Base-by-base conservation (phyloP, 2,113 vertebrate genomes). In the Rattus rattus region DNA sequence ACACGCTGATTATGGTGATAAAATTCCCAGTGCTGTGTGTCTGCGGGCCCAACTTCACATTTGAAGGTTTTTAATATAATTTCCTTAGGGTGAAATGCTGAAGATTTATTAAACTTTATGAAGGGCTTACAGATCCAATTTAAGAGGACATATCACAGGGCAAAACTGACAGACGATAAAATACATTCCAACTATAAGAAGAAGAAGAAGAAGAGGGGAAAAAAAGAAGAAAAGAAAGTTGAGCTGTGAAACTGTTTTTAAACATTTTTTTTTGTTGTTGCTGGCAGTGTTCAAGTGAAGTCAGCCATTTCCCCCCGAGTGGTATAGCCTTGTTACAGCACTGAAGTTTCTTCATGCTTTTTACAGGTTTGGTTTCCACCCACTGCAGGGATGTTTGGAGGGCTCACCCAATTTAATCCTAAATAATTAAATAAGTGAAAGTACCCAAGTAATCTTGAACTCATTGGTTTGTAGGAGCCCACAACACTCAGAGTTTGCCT, bases 21-120 rank as follows among this genome's bases (percentile, higher is more conserved):
- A 99, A 99, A 99, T 99, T 99, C 99, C 99, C 98, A 99, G 99
- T 98, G 99, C 99, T 99, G 98, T 99, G 99, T 99, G 99, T 99
- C 99, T 99, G 98, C 97, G 86, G 99, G 99, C 99, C 99, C 99
- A 99, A 99, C 98, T 99, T 99, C 99, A 99, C 99, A 99, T 99
- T 99, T 99, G 99, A 99, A 99, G 99, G 98, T 99, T 99, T 99
- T 99, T 99, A 99, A 99, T 99, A 99, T 99, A 99, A 99, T 99
- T 99, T 99, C 99, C 99, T 99, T 99, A 98, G 99, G 99, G 99
- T 99, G 99, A 99, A 99, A 98, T 99, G 99, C 99, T 99, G 99
- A 99, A 99, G 99, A 99, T 99, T 99, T 99, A 99, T 99, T 99
- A 99, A 99, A 99, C 99, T 99, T 99, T 99, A 99, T 99, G 99